phyloP scores from a whole-genome alignment of 2,888 invertebrate species.

The Polydrusus tereticollis region DNA sequence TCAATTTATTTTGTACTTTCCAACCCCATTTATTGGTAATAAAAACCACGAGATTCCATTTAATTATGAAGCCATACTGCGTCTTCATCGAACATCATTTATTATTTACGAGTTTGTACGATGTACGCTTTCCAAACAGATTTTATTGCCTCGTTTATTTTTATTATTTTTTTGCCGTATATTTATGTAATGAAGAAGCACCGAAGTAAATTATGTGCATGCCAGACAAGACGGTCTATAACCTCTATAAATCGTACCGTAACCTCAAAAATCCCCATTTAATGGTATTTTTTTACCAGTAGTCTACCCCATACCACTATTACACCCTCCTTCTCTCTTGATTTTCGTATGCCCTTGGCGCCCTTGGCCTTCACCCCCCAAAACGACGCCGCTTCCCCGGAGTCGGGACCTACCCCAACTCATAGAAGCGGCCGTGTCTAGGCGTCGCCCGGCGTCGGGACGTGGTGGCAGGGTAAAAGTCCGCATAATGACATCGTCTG shows the following conservation, averaged over 20 bases:
- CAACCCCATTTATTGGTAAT: no score
- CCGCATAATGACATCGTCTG: constrained; percentile 43
- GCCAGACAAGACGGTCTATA: neutral
- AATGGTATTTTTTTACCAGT: neutral
- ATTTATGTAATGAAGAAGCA: neutral
- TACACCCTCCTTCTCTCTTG: neutral
- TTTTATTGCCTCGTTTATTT: no score
- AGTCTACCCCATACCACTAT: constrained; percentile 11
- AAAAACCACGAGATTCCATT: no score
- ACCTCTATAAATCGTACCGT: neutral
- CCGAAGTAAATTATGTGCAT: neutral
- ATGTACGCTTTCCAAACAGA: no score
- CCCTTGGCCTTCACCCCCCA: constrained; percentile 41
- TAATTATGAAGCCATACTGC: no score
- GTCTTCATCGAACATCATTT: no score
- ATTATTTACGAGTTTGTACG: no score
- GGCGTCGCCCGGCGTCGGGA: constrained; percentile 34
- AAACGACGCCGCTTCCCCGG: constrained; percentile 20
- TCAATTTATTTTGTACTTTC: no score
- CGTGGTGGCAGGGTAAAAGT: constrained; percentile 37
- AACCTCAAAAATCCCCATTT: constrained; percentile 4
- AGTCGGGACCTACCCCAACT: constrained; percentile 45
- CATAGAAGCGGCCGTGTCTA: constrained; percentile 42
- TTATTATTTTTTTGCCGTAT: no score
- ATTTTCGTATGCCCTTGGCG: constrained; percentile 32